These are phyloP conservation scores for Cavia aperea DNA, from an alignment of 2,113 vertebrate genomes.

Conservation along the genomic window DNA sequence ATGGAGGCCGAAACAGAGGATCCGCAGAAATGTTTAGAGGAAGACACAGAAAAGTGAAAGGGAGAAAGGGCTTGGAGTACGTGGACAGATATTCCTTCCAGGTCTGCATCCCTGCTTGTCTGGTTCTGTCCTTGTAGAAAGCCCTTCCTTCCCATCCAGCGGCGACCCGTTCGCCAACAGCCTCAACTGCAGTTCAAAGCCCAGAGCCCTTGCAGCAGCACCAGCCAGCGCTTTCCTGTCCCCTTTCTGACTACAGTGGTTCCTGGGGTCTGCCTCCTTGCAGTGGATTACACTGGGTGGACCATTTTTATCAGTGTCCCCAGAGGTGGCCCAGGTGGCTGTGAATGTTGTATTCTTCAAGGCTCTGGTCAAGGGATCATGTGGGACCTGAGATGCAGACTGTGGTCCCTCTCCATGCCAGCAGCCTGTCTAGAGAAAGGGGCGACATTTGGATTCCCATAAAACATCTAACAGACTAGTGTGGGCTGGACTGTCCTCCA, in stretches of 20 bases:
- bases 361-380: neutral
- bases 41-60: neutral
- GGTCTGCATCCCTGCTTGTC: neutral
- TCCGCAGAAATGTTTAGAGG: neutral
- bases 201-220: neutral
- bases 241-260: neutral
- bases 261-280: neutral
- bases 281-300: neutral
- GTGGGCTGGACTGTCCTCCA: neutral
- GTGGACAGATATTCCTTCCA: neutral
- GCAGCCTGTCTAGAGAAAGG: neutral
- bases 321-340: neutral
- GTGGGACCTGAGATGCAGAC: neutral
- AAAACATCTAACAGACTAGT: neutral
- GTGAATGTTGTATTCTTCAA: neutral
- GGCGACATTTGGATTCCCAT: neutral
- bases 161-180: neutral
- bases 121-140: neutral
- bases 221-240: neutral
- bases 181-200: neutral
- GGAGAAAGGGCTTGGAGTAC: neutral
- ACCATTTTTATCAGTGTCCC: neutral
- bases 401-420: neutral
- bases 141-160: neutral
- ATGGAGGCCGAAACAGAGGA: neutral